Evolutionary conservation across 37 sponge, comb jelly and placozoan genomes (phyloP).

Genomic region (Petrosia ficiformis): DNA sequence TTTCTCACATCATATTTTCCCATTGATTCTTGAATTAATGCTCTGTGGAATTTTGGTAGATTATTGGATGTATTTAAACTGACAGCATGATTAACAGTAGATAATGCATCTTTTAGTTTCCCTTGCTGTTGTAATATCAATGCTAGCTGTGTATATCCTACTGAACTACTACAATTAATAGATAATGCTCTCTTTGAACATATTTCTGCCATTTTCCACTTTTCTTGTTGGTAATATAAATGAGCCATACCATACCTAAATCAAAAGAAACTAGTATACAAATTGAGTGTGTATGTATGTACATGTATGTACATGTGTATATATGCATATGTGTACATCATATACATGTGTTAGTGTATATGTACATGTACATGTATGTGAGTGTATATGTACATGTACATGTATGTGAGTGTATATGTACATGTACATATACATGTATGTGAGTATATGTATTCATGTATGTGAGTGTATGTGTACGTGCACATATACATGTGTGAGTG

Average conservation of each 20-base stretch:
- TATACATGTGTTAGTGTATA: too few species aligned
- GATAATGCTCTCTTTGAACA: slow-evolving; percentile 62
- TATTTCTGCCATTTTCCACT: slow-evolving; percentile 61
- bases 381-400: too few species aligned
- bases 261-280: background rate
- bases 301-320: too few species aligned
- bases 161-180: slow-evolving; percentile 77
- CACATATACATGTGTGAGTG: too few species aligned
- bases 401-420: too few species aligned
- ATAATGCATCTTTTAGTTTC: slow-evolving; percentile 51
- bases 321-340: too few species aligned
- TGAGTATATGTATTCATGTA: too few species aligned
- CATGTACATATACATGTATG: too few species aligned
- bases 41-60: slow-evolving; percentile 56
- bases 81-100: slow-evolving; percentile 53
- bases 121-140: slow-evolving; percentile 67
- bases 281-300: too few species aligned
- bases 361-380: too few species aligned
- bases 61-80: slow-evolving; percentile 49
- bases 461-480: too few species aligned
- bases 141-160: slow-evolving; percentile 74
- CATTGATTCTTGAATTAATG: slow-evolving; percentile 29
- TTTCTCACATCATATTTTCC: slow-evolving; percentile 26
- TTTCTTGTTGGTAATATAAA: slow-evolving; percentile 83
- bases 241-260: slow-evolving; percentile 87